Conservation (phyloP, 1,140 invertebrate genomes). For the Scaptomyza graminum region DNA sequence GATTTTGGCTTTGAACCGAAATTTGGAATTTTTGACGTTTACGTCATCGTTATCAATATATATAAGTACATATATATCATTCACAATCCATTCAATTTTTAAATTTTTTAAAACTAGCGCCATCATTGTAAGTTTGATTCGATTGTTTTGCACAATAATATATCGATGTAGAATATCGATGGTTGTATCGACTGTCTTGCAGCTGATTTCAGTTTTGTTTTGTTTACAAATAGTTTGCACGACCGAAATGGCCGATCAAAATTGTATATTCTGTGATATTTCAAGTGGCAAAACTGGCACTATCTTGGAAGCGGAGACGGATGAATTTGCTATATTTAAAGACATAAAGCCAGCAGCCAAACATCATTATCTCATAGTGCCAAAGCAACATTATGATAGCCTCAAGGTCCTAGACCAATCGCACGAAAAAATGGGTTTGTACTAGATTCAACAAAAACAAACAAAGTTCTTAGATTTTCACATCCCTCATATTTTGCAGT, state of each 20-base stretch:
- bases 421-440: slow-evolving; percentile 87
- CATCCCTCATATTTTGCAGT: slow-evolving; percentile 21
- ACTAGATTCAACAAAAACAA: neutral
- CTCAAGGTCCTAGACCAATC: slow-evolving; percentile 87
- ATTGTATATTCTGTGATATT: slow-evolving; percentile 91
- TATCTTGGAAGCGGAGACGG: slow-evolving; percentile 88
- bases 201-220: slow-evolving; percentile 10
- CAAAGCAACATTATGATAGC: slow-evolving; percentile 91
- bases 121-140: neutral
- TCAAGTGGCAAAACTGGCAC: slow-evolving; percentile 85
- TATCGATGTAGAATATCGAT: slow-evolving; percentile 6
- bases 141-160: neutral
- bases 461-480: neutral
- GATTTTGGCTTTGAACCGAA: no score
- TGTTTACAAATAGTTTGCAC: neutral
- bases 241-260: slow-evolving; percentile 1
- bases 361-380: slow-evolving; percentile 92
- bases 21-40: no score
- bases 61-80: no score
- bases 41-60: no score
- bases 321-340: slow-evolving; percentile 90
- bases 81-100: no score
- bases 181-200: neutral
- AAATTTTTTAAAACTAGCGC: neutral
- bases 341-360: slow-evolving; percentile 93